Percentiles rank a stretch among this genome's conserved stretches.
phyloP scores from a whole-genome alignment of 2,797 vertebrate species.

The Eulemur mongoz region DNA sequence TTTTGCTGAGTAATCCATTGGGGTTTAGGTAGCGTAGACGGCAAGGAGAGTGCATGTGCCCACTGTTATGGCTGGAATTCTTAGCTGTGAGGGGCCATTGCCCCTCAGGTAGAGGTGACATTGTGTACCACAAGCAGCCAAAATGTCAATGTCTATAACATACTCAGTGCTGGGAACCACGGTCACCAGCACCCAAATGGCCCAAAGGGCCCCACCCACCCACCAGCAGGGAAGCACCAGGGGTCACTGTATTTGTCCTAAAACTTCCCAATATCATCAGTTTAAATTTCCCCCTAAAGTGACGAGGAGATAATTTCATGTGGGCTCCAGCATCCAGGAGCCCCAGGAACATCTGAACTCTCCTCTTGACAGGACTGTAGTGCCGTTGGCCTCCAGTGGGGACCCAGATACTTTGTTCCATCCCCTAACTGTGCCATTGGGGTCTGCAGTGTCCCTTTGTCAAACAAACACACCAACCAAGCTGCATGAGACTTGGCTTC shows the following conservation, averaged over 20 bases:
- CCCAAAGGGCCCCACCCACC: fast-evolving
- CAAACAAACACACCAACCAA: not conserved
- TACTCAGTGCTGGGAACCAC: not conserved
- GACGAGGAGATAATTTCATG: not conserved
- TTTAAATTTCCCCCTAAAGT: not conserved
- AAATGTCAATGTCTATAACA: not conserved
- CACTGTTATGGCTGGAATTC: not conserved
- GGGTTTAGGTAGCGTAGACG: not conserved
- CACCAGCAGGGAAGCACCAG: not conserved
- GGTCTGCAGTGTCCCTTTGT: not conserved
- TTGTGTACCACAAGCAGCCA: not conserved
- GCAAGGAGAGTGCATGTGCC: not conserved
- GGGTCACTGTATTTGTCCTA: not conserved
- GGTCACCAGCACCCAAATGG: not conserved
- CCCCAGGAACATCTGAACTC: not conserved
- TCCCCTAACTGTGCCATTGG: not conserved
- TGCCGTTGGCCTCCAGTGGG: not conserved
- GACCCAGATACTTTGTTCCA: not conserved
- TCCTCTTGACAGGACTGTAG: not conserved
- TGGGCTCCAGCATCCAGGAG: not conserved
- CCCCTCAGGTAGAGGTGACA: not conserved
- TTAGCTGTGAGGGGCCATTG: not conserved
- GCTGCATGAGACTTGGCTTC: not conserved
- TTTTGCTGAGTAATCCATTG: not conserved
- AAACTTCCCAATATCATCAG: not conserved